Evolutionary conservation across 2,888 invertebrate genomes (phyloP), one percentile per base, ranked within the genome.

Genomic region (Nomada ferruginata): DNA sequence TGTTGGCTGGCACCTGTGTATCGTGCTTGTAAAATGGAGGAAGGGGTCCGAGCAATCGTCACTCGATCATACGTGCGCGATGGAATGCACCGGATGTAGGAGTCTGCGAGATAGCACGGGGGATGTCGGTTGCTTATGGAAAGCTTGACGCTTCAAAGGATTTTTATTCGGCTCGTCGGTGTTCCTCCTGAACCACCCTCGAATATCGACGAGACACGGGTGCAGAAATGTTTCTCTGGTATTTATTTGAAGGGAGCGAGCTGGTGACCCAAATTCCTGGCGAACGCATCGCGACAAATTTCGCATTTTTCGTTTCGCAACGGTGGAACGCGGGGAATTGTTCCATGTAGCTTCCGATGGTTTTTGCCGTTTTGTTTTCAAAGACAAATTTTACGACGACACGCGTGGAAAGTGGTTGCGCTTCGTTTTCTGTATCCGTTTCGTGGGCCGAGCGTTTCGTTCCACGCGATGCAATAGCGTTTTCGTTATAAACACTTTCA

Each of bases 1-100:
- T 77, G 81, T 65, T 66, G 64, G 72, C 69, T 23, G 79, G 55
- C 77, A 76, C 76, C 71, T 75, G 82, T 79, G 83, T 76, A 73
- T 70, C 75, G 75, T 53, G 78, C 26, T 36, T n/a, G 59, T 50
- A 23, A 52, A 59, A 72, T n/a, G 60, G 26, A 53, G 55, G 50
- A 64, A 68, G 44, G 71, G 55, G 29, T 13, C 61, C 60, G 23
- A 52, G 68, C 65, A 74, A 73, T 50, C 74, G 82, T 82, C 77
- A 55, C 68, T 52, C 71, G 83, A 74, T 76, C 83, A 82, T 69
- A 76, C 57, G 69, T 15, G 78, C 71, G 65, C 72, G 70, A 75
- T 79, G 73, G 79, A 79, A 76, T 64, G 79, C 66, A 71, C 53
- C 50, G 18, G 13, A 18, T 64, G 15, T 13, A 26, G 18, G 23